Base-by-base conservation (phyloP, 1,140 invertebrate genomes). In the Drosophila rhopaloa region DNA sequence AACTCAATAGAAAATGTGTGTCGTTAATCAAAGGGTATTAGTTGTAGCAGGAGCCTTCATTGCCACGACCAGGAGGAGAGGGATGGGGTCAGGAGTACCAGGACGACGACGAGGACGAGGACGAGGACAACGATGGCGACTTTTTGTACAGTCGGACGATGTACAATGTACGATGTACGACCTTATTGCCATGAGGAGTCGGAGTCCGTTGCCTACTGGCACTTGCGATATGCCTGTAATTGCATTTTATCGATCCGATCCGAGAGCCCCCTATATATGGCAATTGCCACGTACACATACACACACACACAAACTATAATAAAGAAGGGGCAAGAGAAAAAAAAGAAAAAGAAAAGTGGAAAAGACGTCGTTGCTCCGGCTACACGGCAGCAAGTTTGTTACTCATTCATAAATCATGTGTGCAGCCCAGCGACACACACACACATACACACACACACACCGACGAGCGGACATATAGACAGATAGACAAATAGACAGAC, bases 391-490 rank as follows among this genome's bases (percentile, higher is more conserved):
- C 84, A 88, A 88, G 80, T 88, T 89, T 88, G 84, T 88, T 89
- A 88, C 84, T 88, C 84, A 88, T 88, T 88, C 84, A 88, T 88
- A 88, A 88, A 88, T 88, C 84, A 88, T 88, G 84, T 84, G 84
- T 88, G 80, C 84, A 89, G 62, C 85, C 47, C 68, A 72, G 66
- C 68, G 68, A 72, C 60, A 51, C 29, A 61, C 50, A 46, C 43
- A 75, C 68, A 57, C 38, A 68, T 47, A 37, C 47, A 77, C 74
- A 71, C 47, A 77, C 74, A 71, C 50, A 37, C 16, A 46, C 40
- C 47, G 47, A 63, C 62, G 38, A 44, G 67, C 56, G 56, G 56
- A 66, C 65, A 60, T 43, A 79, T 47, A 65, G 74, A 79, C 63
- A 68, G 68, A 56, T 44, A 63, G 46, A 71, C 74, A 74, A 43